Evolutionary conservation across 2,797 vertebrate genomes (phyloP).

Genomic region (Eidolon dupreanum): DNA sequence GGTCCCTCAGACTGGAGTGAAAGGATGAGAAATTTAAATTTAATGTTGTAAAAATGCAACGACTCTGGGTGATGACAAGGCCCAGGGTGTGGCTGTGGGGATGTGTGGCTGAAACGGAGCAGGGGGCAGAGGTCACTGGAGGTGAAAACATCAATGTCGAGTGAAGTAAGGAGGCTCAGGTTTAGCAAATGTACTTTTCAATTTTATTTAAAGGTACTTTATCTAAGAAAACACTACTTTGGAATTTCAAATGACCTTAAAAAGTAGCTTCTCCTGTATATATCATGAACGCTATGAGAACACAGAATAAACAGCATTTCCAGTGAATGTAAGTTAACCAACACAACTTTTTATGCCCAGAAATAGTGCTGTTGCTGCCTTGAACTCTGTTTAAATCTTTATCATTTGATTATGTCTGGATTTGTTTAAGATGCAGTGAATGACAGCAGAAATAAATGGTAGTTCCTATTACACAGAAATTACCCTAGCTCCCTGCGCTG

Average conservation of each 20-base stretch:
- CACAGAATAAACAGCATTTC: neutral
- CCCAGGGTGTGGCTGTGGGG: too few species aligned
- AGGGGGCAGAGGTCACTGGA: neutral
- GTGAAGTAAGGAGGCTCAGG: neutral
- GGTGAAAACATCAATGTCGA: neutral
- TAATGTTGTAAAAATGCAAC: neutral
- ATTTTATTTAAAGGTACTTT: neutral
- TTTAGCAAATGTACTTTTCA: neutral
- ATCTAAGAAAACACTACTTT: neutral
- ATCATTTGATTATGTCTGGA: neutral
- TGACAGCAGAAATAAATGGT: neutral
- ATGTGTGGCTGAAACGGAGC: neutral
- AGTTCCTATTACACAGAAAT: neutral
- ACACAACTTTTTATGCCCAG: neutral
- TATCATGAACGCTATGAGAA: neutral
- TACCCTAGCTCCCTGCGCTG: neutral
- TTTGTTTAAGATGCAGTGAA: neutral
- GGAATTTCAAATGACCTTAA: neutral
- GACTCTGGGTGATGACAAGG: neutral
- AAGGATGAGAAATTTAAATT: neutral
- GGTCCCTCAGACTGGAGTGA: neutral
- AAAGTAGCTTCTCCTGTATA: neutral
- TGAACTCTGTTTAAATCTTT: neutral
- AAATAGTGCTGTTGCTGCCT: neutral
- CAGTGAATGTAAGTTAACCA: conserved; percentile 29